phyloP scores from a whole-genome alignment of 35 echinoderm and acorn worm species.

The Lytechinus variegatus region DNA sequence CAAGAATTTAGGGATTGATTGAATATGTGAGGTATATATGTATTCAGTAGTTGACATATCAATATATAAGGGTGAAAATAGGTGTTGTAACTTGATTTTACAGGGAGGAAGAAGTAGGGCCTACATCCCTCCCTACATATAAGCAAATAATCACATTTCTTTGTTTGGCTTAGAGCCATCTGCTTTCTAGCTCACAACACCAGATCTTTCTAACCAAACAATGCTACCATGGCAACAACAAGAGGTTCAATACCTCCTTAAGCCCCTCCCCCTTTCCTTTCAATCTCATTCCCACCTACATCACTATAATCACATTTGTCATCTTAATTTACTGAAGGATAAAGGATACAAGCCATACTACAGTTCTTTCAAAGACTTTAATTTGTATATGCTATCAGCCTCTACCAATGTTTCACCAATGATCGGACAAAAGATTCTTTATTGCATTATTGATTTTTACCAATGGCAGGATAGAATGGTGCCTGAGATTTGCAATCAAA shows the following conservation, averaged over 20 bases:
- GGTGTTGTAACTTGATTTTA: not conserved
- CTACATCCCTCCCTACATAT: too few relatives aligned
- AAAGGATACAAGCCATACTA: not conserved
- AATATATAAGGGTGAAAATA: too few relatives aligned
- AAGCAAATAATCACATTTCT: not conserved
- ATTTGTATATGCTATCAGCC: not conserved
- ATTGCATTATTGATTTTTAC: not conserved
- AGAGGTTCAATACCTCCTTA: not conserved
- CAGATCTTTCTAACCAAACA: not conserved
- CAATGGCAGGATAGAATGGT: not conserved
- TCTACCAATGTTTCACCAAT: not conserved
- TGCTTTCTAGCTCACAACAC: not conserved
- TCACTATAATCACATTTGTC: not conserved
- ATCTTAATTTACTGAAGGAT: not conserved
- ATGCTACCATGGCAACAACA: not conserved
- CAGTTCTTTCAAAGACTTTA: not conserved
- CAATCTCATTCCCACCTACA: not conserved
- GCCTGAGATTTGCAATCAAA: not conserved
- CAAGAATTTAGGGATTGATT: too few relatives aligned
- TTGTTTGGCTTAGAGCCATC: conserved; percentile 9
- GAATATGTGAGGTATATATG: too few relatives aligned
- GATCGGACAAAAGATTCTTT: not conserved
- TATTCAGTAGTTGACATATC: too few relatives aligned
- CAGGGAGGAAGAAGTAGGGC: not conserved
- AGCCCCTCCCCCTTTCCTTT: not conserved